phyloP scores from a whole-genome alignment of 2,888 invertebrate species.

The Zaprionus lineosus region DNA sequence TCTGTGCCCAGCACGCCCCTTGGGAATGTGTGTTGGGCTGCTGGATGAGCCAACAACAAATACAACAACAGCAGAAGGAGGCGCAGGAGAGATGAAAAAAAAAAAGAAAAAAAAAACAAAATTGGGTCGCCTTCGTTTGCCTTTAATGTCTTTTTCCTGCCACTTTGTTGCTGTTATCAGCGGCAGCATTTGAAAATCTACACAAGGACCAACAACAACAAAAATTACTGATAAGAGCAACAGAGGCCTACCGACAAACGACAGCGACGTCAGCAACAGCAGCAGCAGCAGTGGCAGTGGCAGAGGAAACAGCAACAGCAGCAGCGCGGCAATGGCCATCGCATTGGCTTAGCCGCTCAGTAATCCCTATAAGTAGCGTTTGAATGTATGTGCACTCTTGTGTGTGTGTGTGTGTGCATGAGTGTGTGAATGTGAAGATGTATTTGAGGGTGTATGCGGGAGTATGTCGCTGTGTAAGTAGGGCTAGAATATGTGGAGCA shows the following conservation, averaged over 20 bases:
- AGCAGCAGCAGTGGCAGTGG: slow-evolving; percentile 26
- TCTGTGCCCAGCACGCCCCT: background rate
- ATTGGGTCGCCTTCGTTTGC: slow-evolving; percentile 63
- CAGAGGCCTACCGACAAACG: slow-evolving; percentile 35
- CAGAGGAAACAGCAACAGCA: slow-evolving; percentile 29
- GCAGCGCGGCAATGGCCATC: slow-evolving; percentile 57
- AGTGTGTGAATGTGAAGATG: slow-evolving; percentile 7
- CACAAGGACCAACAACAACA: slow-evolving; percentile 22
- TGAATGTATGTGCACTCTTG: too few species aligned
- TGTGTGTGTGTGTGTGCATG: slow-evolving; percentile 12
- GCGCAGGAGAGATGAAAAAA: background rate
- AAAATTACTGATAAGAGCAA: slow-evolving; percentile 54
- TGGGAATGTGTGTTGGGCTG: slow-evolving; percentile 25
- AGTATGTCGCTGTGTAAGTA: slow-evolving; percentile 69
- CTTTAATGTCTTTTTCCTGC: slow-evolving; percentile 64
- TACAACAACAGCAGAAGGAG: slow-evolving; percentile 1
- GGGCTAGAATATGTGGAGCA: slow-evolving; percentile 73
- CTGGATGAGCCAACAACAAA: slow-evolving; percentile 3
- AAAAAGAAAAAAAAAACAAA: slow-evolving; percentile 31
- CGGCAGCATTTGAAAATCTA: slow-evolving; percentile 47
- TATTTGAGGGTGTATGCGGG: slow-evolving; percentile 36
- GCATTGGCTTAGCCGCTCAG: slow-evolving; percentile 55
- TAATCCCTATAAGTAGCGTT: slow-evolving; percentile 43
- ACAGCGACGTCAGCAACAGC: slow-evolving; percentile 14
- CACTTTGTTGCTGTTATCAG: slow-evolving; percentile 68